A percentile compares a stretch with the other conserved stretches of the same genome.
Conservation (phyloP, 2,888 invertebrate species). For the Platycheirus rosarum region DNA sequence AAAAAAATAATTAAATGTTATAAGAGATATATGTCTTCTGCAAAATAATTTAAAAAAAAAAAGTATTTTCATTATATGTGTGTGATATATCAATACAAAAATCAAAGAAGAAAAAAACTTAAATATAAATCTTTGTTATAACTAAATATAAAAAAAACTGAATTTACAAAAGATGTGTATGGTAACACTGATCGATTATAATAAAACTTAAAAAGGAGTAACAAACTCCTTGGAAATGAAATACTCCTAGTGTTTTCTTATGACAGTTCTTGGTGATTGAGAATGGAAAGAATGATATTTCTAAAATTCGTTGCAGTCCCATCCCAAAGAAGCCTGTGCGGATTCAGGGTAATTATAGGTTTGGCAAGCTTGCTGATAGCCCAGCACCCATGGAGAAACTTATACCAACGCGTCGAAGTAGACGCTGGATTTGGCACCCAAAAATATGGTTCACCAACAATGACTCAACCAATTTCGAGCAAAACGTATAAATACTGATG, state of each 20-base stretch:
- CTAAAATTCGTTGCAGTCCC: too few species aligned
- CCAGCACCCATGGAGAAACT: too few species aligned
- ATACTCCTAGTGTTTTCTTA: background rate
- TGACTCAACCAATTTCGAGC: too few species aligned
- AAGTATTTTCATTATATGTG: slow-evolving; percentile 23
- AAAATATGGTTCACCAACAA: too few species aligned
- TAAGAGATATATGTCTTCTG: slow-evolving; percentile 7
- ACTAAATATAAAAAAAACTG: slow-evolving; percentile 39
- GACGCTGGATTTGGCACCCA: too few species aligned
- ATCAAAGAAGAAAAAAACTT: slow-evolving; percentile 20
- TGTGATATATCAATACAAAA: slow-evolving; percentile 45
- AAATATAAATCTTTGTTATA: slow-evolving; percentile 48
- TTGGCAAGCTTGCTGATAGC: too few species aligned
- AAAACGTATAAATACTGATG: too few species aligned
- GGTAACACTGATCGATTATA: slow-evolving; percentile 39
- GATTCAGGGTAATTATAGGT: too few species aligned
- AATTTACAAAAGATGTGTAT: slow-evolving; percentile 56
- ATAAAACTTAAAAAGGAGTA: slow-evolving; percentile 50
- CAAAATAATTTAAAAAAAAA: slow-evolving; percentile 19
- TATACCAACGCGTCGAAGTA: too few species aligned
- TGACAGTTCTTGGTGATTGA: background rate
- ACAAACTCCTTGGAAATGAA: slow-evolving; percentile 49
- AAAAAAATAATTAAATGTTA: slow-evolving; percentile 16
- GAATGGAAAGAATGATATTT: too few species aligned
- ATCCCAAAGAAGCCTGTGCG: too few species aligned